Evolutionary conservation across 2,113 vertebrate genomes (phyloP).

Genomic region (Megaceryle torquata): DNA sequence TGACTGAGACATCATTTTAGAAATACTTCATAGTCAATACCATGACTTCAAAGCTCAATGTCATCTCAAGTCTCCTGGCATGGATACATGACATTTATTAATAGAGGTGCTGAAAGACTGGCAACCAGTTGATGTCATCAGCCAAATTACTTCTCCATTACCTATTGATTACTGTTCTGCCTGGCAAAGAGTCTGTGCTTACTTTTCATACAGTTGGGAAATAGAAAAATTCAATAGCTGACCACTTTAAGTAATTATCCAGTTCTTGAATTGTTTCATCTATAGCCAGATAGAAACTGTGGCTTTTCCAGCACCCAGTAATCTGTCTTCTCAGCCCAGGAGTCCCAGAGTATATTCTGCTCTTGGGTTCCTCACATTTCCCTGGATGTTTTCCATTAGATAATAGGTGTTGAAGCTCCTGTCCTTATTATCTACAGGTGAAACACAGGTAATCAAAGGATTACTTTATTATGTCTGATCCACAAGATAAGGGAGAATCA

Average conservation of each 20-base stretch:
- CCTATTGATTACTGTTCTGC: constrained; percentile 29
- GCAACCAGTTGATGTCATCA: constrained; percentile 26
- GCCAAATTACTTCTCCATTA: constrained; percentile 38
- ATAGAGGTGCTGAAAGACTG: constrained; percentile 33
- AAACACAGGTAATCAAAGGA: neutral
- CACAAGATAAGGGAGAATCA: neutral
- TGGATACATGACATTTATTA: constrained; percentile 9
- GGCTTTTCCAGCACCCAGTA: neutral
- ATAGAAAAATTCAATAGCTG: constrained; percentile 13
- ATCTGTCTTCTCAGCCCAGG: neutral
- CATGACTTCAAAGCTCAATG: constrained; percentile 8
- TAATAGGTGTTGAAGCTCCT: neutral
- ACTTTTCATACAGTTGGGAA: neutral
- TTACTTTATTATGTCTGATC: neutral
- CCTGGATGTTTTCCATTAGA: neutral
- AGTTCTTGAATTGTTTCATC: neutral
- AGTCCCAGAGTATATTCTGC: neutral
- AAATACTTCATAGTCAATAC: constrained; percentile 8
- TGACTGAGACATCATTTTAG: constrained; percentile 11
- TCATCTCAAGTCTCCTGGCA: constrained; percentile 15
- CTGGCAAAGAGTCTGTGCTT: neutral
- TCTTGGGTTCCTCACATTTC: neutral
- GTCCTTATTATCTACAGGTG: neutral
- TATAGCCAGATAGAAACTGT: neutral
- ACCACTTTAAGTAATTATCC: neutral